A percentile compares a stretch with the other conserved stretches of the same genome.
Evolutionary conservation across 1,140 invertebrate species (phyloP).

Genomic region (Drosophila miranda): DNA sequence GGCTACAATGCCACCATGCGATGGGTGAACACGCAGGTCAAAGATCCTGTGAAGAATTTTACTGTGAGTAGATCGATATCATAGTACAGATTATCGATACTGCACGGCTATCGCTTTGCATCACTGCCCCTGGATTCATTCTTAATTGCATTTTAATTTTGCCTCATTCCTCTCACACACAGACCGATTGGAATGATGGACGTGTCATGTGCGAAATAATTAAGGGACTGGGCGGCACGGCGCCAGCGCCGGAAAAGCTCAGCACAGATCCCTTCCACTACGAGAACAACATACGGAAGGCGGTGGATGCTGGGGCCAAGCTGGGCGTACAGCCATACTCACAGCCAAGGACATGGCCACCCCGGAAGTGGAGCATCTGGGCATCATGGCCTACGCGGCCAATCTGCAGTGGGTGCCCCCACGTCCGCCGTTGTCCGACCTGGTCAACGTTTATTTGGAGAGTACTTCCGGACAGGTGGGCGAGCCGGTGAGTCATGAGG

Average conservation of each 20-base stretch:
- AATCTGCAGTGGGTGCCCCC: slow-evolving; percentile 94
- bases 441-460: slow-evolving; percentile 89
- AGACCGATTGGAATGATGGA: slow-evolving; percentile 99
- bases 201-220: slow-evolving; percentile 93
- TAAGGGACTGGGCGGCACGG: slow-evolving; percentile 92
- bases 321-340: slow-evolving; percentile 93
- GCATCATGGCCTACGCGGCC: slow-evolving; percentile 97
- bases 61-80: slow-evolving; percentile 86
- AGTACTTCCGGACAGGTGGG: slow-evolving; percentile 91
- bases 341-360: slow-evolving; percentile 97
- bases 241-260: slow-evolving; percentile 90
- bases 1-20: slow-evolving; percentile 95
- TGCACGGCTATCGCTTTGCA: too few relatives aligned
- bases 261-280: slow-evolving; percentile 88
- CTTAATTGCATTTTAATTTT: slow-evolving; percentile 27
- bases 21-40: slow-evolving; percentile 94
- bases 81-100: too few relatives aligned
- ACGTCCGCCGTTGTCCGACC: slow-evolving; percentile 89
- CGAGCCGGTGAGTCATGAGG: slow-evolving; percentile 87
- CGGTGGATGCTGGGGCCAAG: slow-evolving; percentile 86
- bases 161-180: slow-evolving; percentile 29
- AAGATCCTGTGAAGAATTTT: slow-evolving; percentile 93
- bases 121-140: neutral
- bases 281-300: slow-evolving; percentile 92
- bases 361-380: slow-evolving; percentile 96